Evolutionary conservation across 2,113 vertebrate species (phyloP).

Genomic region (Thalassoma bifasciatum): DNA sequence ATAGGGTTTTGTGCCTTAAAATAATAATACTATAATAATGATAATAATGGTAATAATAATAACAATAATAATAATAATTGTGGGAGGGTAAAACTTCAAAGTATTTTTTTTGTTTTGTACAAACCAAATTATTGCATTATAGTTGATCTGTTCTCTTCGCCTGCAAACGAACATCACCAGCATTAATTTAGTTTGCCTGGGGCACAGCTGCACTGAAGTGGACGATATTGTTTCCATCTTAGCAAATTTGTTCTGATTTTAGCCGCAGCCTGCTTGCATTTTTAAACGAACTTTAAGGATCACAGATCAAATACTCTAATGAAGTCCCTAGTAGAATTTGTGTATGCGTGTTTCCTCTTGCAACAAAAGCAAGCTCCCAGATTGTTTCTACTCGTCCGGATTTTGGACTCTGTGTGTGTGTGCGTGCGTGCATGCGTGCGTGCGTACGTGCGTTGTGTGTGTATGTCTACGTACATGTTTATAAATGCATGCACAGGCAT

Average conservation of each 20-base stretch:
- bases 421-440: background rate
- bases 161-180: slow-evolving; percentile 26
- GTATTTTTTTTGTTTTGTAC: background rate
- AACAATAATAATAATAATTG: no score
- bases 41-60: no score
- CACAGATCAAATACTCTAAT: no score
- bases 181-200: background rate
- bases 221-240: slow-evolving; percentile 30
- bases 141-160: slow-evolving; percentile 1
- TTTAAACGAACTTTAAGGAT: no score
- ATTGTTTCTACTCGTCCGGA: slow-evolving; percentile 4
- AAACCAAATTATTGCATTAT: slow-evolving; percentile 1
- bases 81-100: background rate
- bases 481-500: slow-evolving; percentile 23
- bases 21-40: background rate
- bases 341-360: background rate
- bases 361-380: background rate
- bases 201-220: background rate
- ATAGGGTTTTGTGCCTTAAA: background rate
- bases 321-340: background rate
- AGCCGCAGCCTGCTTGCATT: slow-evolving; percentile 11
- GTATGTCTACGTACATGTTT: slow-evolving; percentile 4
- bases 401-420: slow-evolving; percentile 9
- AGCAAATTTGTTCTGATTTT: slow-evolving; percentile 31
- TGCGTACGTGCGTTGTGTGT: no score